Conservation (phyloP, 2,113 vertebrate genomes). For the Tychaedon coryphoeus region DNA sequence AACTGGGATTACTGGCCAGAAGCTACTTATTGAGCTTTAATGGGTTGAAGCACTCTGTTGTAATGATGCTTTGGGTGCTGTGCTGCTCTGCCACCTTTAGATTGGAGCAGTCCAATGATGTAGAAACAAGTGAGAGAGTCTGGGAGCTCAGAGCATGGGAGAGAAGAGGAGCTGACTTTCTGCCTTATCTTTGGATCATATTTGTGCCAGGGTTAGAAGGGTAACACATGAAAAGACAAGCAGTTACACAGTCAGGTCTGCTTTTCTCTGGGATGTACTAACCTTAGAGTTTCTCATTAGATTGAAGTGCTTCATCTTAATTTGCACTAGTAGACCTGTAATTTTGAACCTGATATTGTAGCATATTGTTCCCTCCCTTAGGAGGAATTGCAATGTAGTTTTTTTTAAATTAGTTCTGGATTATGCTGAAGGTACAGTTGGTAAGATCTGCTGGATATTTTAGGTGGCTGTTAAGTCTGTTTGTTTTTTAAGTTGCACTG, state of each 20-base stretch:
- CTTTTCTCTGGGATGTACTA: neutral
- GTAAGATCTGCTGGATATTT: neutral
- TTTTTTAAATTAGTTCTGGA: neutral
- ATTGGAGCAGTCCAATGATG: rapidly evolving
- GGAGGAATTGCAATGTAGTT: neutral
- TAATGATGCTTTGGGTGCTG: neutral
- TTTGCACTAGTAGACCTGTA: neutral
- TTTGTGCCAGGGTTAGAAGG: neutral
- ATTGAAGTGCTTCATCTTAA: neutral
- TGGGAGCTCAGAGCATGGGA: neutral
- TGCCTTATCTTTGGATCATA: neutral
- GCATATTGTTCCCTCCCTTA: neutral
- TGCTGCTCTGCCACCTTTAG: neutral
- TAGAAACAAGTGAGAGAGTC: neutral
- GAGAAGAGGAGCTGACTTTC: neutral
- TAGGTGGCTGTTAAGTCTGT: neutral
- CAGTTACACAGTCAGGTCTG: neutral
- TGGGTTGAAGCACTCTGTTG: neutral
- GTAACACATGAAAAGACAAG: rapidly evolving
- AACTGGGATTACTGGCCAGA: neutral
- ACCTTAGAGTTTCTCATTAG: neutral
- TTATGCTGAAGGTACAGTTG: neutral
- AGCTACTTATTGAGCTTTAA: neutral
- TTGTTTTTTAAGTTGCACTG: neutral
- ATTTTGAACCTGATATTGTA: neutral